Conservation (phyloP, 2,113 vertebrate species). For the Nannospalax galili region DNA sequence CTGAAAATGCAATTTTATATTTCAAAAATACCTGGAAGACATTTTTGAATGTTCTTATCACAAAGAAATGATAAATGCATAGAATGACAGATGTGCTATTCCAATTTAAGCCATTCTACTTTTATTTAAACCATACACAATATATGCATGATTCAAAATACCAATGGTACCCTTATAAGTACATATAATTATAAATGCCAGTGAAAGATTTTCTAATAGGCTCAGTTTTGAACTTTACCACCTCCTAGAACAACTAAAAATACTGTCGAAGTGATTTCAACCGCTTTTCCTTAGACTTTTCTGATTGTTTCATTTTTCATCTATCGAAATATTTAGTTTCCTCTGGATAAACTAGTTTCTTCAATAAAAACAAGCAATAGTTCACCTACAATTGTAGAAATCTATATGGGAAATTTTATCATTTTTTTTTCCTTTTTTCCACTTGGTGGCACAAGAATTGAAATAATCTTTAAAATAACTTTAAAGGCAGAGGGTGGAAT, state of each 20-base stretch:
- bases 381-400: neutral
- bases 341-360: neutral
- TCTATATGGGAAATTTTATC: neutral
- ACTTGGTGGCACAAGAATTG: neutral
- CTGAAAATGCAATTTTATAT: neutral
- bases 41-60: neutral
- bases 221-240: neutral
- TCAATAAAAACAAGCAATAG: neutral
- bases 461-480: neutral
- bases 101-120: neutral
- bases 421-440: neutral
- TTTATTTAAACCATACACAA: neutral
- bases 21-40: neutral
- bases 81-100: neutral
- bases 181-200: neutral
- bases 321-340: neutral
- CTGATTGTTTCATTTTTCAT: neutral
- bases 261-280: neutral
- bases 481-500: neutral
- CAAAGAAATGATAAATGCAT: neutral
- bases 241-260: neutral
- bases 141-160: neutral
- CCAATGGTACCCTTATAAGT: neutral
- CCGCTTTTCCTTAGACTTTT: neutral
- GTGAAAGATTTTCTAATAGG: no score